A percentile compares a stretch with the other conserved stretches of the same genome.
Conservation (phyloP, 2,113 vertebrate genomes). For the Tylochromis polylepis region DNA sequence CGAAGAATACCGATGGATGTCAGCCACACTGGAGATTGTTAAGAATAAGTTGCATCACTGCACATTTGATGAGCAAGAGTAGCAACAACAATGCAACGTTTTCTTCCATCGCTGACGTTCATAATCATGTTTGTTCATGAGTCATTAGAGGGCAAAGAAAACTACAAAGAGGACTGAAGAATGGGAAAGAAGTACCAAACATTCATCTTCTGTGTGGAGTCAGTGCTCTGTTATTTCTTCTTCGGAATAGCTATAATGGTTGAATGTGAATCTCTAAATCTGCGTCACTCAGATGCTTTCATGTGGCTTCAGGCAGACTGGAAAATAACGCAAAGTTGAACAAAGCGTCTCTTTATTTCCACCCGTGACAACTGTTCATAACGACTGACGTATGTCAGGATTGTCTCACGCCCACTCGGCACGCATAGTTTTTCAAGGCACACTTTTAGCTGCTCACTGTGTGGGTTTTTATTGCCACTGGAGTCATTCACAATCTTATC, state of each 20-base stretch:
- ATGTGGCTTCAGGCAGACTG: conserved; percentile 18
- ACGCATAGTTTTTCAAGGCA: conserved; percentile 33
- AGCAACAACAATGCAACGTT: neutral
- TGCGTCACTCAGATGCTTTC: conserved; percentile 42
- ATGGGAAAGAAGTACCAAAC: conserved; percentile 2
- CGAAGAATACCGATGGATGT: neutral
- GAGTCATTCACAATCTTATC: conserved; percentile 4
- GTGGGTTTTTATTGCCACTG: neutral
- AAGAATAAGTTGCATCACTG: neutral
- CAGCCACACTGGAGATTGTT: neutral
- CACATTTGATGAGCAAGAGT: neutral
- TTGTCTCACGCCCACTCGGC: conserved; percentile 24
- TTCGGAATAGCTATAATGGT: neutral
- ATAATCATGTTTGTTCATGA: conserved; percentile 8
- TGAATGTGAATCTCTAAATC: conserved; percentile 23
- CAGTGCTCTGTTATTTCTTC: conserved; percentile 8
- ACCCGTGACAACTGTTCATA: neutral
- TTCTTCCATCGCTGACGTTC: neutral
- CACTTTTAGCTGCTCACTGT: conserved; percentile 25
- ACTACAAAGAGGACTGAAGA: neutral
- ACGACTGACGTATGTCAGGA: conserved; percentile 35
- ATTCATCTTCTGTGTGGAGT: conserved; percentile 2
- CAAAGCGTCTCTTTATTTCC: conserved; percentile 59
- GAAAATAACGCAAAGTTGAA: conserved; percentile 10
- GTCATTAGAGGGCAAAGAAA: neutral